These are phyloP conservation scores for Hystrix brachyura DNA, from an alignment of 2,113 vertebrate genomes.

Conservation along the genomic window DNA sequence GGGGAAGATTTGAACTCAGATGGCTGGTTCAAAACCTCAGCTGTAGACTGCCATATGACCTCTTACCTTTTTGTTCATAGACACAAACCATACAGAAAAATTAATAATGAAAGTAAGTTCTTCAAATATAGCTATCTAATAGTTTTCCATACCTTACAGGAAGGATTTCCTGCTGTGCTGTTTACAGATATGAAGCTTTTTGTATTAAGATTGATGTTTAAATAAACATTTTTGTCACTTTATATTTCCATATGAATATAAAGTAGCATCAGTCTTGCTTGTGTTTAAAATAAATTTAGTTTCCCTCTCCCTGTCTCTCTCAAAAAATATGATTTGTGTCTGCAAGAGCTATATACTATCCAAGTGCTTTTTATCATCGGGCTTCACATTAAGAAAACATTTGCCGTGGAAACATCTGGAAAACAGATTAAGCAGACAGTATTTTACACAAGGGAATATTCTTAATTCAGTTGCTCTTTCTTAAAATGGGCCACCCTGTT, in stretches of 20 bases:
- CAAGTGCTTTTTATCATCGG: slow-evolving; percentile 70
- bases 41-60: background rate
- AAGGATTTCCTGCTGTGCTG: slow-evolving; percentile 11
- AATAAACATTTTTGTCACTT: slow-evolving; percentile 63
- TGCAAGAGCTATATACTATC: slow-evolving; percentile 43
- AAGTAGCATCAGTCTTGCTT: slow-evolving; percentile 48
- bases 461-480: slow-evolving; percentile 75
- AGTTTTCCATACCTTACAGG: background rate
- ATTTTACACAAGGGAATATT: slow-evolving; percentile 72
- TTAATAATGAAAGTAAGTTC: slow-evolving; percentile 33
- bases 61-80: background rate
- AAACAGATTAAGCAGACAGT: slow-evolving; percentile 63
- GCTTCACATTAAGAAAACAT: slow-evolving; percentile 72
- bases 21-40: background rate
- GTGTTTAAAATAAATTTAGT: slow-evolving; percentile 63
- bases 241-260: slow-evolving; percentile 56
- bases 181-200: slow-evolving; percentile 28
- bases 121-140: background rate
- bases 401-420: slow-evolving; percentile 72
- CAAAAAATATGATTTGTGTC: slow-evolving; percentile 62
- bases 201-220: slow-evolving; percentile 61
- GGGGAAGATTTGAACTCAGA: background rate
- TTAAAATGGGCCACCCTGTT: slow-evolving; percentile 75
- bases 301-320: slow-evolving; percentile 39
- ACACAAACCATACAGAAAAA: background rate